phyloP scores from a whole-genome alignment of 2,888 invertebrate species.

The Argyresthia goedartella region DNA sequence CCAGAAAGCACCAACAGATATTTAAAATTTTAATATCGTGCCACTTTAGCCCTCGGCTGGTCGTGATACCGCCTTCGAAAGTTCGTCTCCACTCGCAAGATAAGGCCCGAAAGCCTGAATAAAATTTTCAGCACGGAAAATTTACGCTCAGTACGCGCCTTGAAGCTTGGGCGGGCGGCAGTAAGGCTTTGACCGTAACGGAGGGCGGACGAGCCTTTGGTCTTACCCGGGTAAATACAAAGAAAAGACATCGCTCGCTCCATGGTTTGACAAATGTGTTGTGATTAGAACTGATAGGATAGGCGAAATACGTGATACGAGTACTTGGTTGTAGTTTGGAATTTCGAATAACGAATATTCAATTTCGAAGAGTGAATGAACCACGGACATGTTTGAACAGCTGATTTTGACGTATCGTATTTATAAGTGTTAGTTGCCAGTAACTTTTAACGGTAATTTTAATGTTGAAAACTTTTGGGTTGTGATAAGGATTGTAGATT shows the following conservation, averaged over 20 bases:
- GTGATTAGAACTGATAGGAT: slow-evolving; percentile 13
- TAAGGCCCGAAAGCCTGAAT: slow-evolving; percentile 27
- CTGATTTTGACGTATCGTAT: slow-evolving; percentile 24
- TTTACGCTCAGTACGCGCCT: slow-evolving; percentile 25
- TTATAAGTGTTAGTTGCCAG: not conserved
- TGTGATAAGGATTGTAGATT: too few relatives aligned
- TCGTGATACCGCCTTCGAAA: not conserved
- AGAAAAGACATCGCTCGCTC: slow-evolving; percentile 2
- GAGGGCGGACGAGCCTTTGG: slow-evolving; percentile 30
- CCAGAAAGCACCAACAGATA: not conserved
- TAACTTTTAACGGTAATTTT: too few relatives aligned
- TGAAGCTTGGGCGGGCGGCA: slow-evolving; percentile 39
- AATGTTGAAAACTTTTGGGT: too few relatives aligned
- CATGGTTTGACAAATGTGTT: slow-evolving; percentile 13
- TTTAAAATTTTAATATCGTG: slow-evolving; percentile 3
- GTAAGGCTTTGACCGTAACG: slow-evolving; percentile 31
- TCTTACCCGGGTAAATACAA: not conserved
- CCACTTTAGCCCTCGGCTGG: not conserved
- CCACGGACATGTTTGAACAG: slow-evolving; percentile 13
- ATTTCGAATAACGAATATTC: slow-evolving; percentile 20
- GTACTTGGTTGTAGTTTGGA: slow-evolving; percentile 15
- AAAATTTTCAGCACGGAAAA: slow-evolving; percentile 35
- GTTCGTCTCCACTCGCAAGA: slow-evolving; percentile 16
- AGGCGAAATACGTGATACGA: slow-evolving; percentile 8
- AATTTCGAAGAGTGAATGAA: slow-evolving; percentile 5